Evolutionary conservation across 2,113 vertebrate genomes (phyloP).

Genomic region (Rafetus swinhoei): DNA sequence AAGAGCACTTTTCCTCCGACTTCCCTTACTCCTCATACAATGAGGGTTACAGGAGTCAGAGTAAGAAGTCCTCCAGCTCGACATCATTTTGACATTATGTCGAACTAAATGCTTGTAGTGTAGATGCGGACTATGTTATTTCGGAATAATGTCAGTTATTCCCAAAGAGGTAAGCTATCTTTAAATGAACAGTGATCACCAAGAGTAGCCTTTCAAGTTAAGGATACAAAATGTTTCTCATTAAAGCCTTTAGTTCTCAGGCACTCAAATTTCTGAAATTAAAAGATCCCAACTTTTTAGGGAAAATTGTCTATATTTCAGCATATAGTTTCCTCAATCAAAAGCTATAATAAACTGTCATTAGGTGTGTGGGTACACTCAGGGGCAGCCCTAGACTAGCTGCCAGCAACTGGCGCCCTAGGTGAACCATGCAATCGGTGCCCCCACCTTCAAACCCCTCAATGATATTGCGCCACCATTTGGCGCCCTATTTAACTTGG

Average conservation of each 20-base stretch:
- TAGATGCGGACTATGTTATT: too few species aligned
- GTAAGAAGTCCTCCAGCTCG: too few species aligned
- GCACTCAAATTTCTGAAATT: background rate
- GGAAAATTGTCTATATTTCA: background rate
- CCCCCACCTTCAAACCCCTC: too few species aligned
- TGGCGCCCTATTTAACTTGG: too few species aligned
- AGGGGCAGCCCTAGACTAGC: too few species aligned
- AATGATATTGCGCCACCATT: too few species aligned
- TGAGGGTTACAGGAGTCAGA: background rate
- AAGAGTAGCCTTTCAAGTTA: background rate
- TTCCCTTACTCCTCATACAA: background rate
- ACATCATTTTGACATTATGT: too few species aligned
- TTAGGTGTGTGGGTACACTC: background rate
- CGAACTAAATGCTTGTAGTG: too few species aligned
- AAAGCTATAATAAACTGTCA: background rate
- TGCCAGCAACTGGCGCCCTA: too few species aligned
- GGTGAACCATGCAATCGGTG: too few species aligned
- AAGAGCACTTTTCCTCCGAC: background rate
- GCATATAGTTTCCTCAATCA: background rate
- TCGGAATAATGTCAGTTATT: too few species aligned
- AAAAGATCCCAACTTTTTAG: background rate
- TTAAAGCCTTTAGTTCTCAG: background rate
- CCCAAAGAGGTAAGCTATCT: background rate
- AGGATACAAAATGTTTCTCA: background rate
- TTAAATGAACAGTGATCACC: background rate